phyloP scores from a whole-genome alignment of 2,797 vertebrate genomes.

The Cuculus canorus region DNA sequence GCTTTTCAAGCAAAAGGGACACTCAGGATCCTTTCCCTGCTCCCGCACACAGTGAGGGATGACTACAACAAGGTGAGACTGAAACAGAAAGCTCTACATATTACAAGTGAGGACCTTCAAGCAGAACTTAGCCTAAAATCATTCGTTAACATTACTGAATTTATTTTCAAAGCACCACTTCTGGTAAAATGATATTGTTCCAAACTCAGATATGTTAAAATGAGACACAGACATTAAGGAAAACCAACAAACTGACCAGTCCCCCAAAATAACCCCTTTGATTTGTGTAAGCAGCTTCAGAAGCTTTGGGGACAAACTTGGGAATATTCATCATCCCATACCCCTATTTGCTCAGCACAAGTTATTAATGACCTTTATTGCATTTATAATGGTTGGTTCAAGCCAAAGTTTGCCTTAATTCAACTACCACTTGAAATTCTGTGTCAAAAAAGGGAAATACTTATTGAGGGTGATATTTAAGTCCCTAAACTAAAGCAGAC shows the following conservation, averaged over 20 bases:
- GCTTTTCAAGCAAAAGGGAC: neutral
- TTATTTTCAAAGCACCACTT: neutral
- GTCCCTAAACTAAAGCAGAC: neutral
- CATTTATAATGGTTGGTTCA: neutral
- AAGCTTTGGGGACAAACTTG: neutral
- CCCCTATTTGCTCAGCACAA: neutral
- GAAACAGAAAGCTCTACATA: neutral
- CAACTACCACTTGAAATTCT: neutral
- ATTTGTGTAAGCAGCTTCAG: neutral
- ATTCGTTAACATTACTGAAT: neutral
- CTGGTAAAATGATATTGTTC: neutral
- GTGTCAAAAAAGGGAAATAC: neutral
- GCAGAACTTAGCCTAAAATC: neutral
- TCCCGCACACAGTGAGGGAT: neutral
- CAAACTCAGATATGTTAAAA: neutral
- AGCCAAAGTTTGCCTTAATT: neutral
- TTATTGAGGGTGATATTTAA: neutral
- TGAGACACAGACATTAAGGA: neutral
- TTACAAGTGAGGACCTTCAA: neutral
- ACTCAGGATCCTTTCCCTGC: neutral
- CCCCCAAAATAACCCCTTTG: neutral
- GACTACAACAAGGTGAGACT: neutral
- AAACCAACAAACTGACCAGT: neutral
- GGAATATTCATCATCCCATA: neutral
- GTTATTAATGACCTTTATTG: neutral